Evolutionary conservation across 2,113 vertebrate species (phyloP), one percentile per base, ranked within the genome.

Genomic region (Catagonus wagneri): DNA sequence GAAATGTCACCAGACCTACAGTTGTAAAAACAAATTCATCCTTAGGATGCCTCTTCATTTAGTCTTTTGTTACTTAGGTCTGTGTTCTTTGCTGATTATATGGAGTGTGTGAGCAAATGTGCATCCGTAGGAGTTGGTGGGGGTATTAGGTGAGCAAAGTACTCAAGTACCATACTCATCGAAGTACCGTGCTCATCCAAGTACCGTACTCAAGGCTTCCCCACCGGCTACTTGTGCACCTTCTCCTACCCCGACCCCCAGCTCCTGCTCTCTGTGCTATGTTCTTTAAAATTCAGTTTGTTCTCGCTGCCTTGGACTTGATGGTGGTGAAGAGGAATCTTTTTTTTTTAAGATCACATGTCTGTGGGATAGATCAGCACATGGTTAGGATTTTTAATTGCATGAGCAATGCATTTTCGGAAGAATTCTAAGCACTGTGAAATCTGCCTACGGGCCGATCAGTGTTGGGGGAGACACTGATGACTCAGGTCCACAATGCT

Each of bases 291-390:
- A 81, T 90, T 84, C 44, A 29, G 83, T 93, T 85, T 92, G 83
- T 91, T 95, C 87, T 93, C 89, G 75, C 27, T 29, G 92, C 83
- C 63, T 2, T 91, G 83, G 87, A 71, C 83, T 54, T 80, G 89
- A 52, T 96, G 44, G 29, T 93, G 75, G 34, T n/a, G 6, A 61
- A 61, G 69, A 89, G 25, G 54, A 87, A 27, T 84, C 1, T 93
- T 95, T 96, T 95, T 96, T 96, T 96, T 94, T 58, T 32, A 91
- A 66, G 78, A 91, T 94, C 56, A 56, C 63, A 25, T 56, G 66
- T 94, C 91, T 83, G 54, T 27, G 14, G 72, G 50, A 44, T 86
- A 90, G 94, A 94, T 87, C 68, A 23, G 52, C 17, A n/a, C 68
- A 25, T 92, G 36, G 72, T 94, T 89, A 61, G 44, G 69, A 72